Base-by-base conservation (phyloP, 2,888 invertebrate species). In the Minunthozetes semirufus region DNA sequence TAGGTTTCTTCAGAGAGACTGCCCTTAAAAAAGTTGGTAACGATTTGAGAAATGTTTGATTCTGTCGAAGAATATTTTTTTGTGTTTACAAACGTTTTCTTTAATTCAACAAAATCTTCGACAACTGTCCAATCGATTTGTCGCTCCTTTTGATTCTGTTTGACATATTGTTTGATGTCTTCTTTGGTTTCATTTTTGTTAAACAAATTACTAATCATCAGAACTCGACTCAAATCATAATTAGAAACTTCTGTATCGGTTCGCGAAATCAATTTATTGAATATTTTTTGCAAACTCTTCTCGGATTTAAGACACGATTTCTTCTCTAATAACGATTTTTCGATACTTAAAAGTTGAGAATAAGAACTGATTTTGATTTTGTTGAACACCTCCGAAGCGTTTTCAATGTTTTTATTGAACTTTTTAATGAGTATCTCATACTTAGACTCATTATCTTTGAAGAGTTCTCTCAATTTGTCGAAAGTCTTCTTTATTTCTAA, bases 121-220 rank as follows among this genome's bases (percentile, higher is more conserved):
- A 68, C 46, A 8, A 22, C 19, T 46, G 38, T 68, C 19, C 17
- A 38, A 68, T 68, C 68, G 19, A 68, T 68, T 68, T 38, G 68
- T 22, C 68, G 4, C n/a, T 68, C 19, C n/a, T 68, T 68, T 38
- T 1, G 5, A 17, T 68, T 38, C 38, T 68, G 38, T 42, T 17
- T 11, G 3, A 68, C 22, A 1, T 46, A 19, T 13, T 42, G 2
- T 68, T 68, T 42, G 11, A 68, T 68, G n/a, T 22, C 22, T 33
- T 42, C n/a, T n/a, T 17, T n/a, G 13, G 9, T 63, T 11, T 19
- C 38, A 6, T 42, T 22, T 17, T 68, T 68, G 9, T 13, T n/a
- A 13, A 68, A 13, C 46, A 68, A 46, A 19, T 22, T 19, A 46
- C 22, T 42, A 0, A 68, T 19, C 17, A 68, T 68, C n/a, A 68